A percentile compares a stretch with the other conserved stretches of the same genome.
These are phyloP conservation scores for Eclectus roratus DNA, from an alignment of 2,113 vertebrate species.

Conservation along the genomic window DNA sequence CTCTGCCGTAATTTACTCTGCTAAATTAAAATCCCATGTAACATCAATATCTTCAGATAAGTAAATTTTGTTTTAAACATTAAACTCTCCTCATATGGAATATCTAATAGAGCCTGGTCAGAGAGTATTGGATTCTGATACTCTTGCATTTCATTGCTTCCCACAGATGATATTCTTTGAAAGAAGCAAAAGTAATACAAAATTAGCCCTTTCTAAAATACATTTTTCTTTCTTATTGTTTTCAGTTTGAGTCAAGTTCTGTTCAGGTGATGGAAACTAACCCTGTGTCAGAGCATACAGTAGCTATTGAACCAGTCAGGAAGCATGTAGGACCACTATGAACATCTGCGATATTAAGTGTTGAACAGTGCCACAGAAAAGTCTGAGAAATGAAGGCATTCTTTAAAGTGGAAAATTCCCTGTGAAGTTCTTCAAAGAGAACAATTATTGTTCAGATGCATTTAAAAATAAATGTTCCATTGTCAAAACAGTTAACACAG, in stretches of 20 bases:
- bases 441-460: background rate
- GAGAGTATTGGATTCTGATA: background rate
- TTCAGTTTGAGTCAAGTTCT: background rate
- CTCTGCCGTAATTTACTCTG: accelerated
- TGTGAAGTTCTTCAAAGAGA: background rate
- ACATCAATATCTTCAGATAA: background rate
- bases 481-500: background rate
- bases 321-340: background rate
- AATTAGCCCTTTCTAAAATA: background rate
- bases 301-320: background rate
- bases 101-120: background rate
- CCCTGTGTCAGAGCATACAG: background rate
- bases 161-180: background rate
- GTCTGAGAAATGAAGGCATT: background rate
- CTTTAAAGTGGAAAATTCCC: background rate
- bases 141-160: background rate
- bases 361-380: background rate
- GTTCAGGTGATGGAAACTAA: background rate
- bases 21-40: background rate
- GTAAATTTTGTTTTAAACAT: background rate
- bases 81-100: background rate
- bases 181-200: background rate
- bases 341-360: background rate
- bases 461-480: background rate
- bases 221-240: background rate